Evolutionary conservation across 2,888 invertebrate genomes (phyloP).

Genomic region (Nomada flava): DNA sequence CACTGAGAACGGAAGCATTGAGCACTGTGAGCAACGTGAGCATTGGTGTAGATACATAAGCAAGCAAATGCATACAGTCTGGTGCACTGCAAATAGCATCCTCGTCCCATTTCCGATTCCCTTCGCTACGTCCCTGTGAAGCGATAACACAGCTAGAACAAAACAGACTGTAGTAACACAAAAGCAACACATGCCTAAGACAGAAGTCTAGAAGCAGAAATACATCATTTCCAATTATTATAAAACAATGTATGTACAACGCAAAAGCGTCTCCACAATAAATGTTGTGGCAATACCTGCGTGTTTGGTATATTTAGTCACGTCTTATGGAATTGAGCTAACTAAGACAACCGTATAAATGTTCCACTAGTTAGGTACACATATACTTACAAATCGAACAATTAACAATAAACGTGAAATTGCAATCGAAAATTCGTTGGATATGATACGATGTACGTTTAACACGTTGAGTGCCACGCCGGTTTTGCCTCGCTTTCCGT

Average conservation of each 20-base stretch:
- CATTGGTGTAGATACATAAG: slow-evolving; percentile 26
- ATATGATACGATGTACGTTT: background rate
- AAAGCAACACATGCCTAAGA: slow-evolving; percentile 48
- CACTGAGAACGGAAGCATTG: slow-evolving; percentile 6
- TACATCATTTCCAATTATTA: background rate
- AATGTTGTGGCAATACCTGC: too few species aligned
- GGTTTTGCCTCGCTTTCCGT: too few species aligned
- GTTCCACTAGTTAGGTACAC: background rate
- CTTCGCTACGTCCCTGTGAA: slow-evolving; percentile 30
- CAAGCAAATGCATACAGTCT: slow-evolving; percentile 48
- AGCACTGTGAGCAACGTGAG: background rate
- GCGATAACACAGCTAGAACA: slow-evolving; percentile 62
- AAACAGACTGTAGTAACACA: slow-evolving; percentile 58
- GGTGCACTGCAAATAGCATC: slow-evolving; percentile 27
- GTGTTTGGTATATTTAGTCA: too few species aligned
- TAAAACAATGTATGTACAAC: background rate
- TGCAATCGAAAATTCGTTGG: background rate
- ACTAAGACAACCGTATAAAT: background rate
- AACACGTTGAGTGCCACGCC: background rate
- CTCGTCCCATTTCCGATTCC: slow-evolving; percentile 16
- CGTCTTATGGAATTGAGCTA: too few species aligned
- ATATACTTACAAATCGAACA: slow-evolving; percentile 3
- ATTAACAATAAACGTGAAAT: background rate
- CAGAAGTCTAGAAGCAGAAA: slow-evolving; percentile 15
- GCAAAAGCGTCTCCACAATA: background rate